Base-by-base conservation (phyloP, 2,797 vertebrate species). In the Pseudochromis fuscus region DNA sequence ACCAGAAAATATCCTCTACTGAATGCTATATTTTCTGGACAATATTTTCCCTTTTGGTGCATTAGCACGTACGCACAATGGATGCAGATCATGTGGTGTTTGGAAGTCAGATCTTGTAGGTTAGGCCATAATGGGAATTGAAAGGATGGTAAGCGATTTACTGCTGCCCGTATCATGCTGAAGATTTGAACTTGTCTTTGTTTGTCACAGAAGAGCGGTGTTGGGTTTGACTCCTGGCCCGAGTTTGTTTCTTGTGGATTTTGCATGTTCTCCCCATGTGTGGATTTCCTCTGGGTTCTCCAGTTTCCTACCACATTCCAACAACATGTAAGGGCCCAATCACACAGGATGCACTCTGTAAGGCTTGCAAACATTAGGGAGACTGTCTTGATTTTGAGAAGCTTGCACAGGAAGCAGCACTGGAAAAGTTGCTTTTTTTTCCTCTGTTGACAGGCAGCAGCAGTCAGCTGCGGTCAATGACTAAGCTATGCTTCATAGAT, bases 201-300 rank as follows among this genome's bases (percentile, higher is more conserved):
- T 71, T 72, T 71, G 45, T 71, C 62, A 44, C 52, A 69, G 60
- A 40, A 45, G 33, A 60, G 55, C 30, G 63, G 30, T 61, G 50
- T 77, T 81, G 62, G 27, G 57, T 70, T 75, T 71, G 58, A 68
- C 25, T 75, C 53, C 56, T 71, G 68, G 66, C 69, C 48, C 12
- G 38, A 61, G 72, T 73, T 46, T 0, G 1, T 77, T 70, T 61
- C 67, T 84, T 72, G 58, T 35, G 15, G 72, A 70, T 82, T 86
- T 72, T 73, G 71, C 75, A 82, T 83, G 83, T 83, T 82, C 60
- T 80, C 65, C 56, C 50, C 59, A 69, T 74, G 70, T 82, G 72
- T 85, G 81, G 81, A 84, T 87, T 90, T 89, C 82, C 83, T 84
- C 53, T 78, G 46, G 78, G 65, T 84, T 76, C 77, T 82, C 65